phyloP scores from a whole-genome alignment of 1,140 invertebrate genomes.

The Temnothorax longispinosus region DNA sequence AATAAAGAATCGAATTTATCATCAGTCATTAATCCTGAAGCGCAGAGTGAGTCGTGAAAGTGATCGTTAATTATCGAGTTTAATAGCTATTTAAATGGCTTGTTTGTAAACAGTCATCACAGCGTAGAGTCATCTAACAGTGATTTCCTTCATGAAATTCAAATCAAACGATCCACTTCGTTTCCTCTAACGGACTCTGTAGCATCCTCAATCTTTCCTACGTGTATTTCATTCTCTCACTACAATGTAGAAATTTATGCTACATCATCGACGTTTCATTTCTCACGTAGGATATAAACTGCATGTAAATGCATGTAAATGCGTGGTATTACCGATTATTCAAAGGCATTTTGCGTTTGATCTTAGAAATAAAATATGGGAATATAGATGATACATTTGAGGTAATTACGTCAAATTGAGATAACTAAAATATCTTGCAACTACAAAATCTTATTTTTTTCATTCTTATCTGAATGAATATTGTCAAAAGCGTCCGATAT shows the following conservation, averaged over 20 bases:
- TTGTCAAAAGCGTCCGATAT: not conserved
- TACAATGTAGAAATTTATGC: not conserved
- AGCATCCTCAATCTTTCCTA: slow-evolving; percentile 25
- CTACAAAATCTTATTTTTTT: not conserved
- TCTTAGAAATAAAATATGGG: not conserved
- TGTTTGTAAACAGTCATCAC: slow-evolving; percentile 61
- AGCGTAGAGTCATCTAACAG: slow-evolving; percentile 21
- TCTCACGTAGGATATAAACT: slow-evolving; percentile 4
- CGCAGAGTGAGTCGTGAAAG: slow-evolving; percentile 36
- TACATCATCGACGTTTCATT: slow-evolving; percentile 22
- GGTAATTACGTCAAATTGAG: not conserved
- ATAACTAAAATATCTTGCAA: not conserved
- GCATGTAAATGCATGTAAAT: not conserved
- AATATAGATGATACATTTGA: not conserved
- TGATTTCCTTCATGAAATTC: slow-evolving; percentile 62
- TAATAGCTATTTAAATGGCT: slow-evolving; percentile 30
- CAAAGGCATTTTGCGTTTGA: not conserved
- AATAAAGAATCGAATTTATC: not conserved
- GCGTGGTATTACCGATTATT: not conserved
- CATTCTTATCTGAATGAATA: not conserved
- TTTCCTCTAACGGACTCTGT: slow-evolving; percentile 16
- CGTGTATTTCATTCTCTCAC: not conserved
- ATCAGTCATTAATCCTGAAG: not conserved
- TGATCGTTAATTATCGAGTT: slow-evolving; percentile 50
- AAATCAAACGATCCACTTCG: slow-evolving; percentile 43